Evolutionary conservation across 2,797 vertebrate genomes (phyloP), one percentile per base, ranked within the genome.

Genomic region (Urophycis tenuis): DNA sequence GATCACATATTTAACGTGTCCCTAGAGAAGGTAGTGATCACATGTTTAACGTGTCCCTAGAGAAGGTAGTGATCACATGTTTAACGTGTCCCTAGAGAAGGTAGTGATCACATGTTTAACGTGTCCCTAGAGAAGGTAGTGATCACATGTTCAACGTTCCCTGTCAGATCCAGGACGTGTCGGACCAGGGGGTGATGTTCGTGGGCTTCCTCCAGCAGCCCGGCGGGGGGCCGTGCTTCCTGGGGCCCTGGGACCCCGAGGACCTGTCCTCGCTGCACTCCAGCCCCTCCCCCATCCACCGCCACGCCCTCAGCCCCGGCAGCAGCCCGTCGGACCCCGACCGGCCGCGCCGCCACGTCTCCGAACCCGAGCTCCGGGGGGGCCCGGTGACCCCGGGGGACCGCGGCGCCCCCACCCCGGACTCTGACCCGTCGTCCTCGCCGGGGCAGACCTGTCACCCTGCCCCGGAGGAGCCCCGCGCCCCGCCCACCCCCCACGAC

Each of bases 161-260:
- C 33, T 87, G 80, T 35, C 91, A 99, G 97, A 93, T 98, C 87
- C 97, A 98, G 92, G 96, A 97, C 80, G 93, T 95, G 73, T 94
- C 96, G 1, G 95, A 95, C 84, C 95, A 92, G 79, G 97, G 96
- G 77, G 92, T 95, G 89, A 94, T 95, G 87, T 98, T 98, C 79
- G 93, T 96, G 64, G 95, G 97, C 34, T 94, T 97, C 78, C 89
- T 98, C 31, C 95, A 95, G 84, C 95, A 97, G 88, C 95, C 95
- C 3, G 92, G 87, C 0, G 89, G 89, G 12, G 91, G 87, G 19
- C 91, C 90, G 5, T 90, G 84, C 78, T 90, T 87, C 74, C 69
- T 84, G 22, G 91, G 89, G 0, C 83, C 87, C 53, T 90, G 87
- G 82, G 91, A 93, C 39, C 82, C 90, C 0, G 92, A 92, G 1